These are phyloP conservation scores for Saxidomus purpurata DNA, from an alignment of 1,140 invertebrate genomes.

Conservation along the genomic window DNA sequence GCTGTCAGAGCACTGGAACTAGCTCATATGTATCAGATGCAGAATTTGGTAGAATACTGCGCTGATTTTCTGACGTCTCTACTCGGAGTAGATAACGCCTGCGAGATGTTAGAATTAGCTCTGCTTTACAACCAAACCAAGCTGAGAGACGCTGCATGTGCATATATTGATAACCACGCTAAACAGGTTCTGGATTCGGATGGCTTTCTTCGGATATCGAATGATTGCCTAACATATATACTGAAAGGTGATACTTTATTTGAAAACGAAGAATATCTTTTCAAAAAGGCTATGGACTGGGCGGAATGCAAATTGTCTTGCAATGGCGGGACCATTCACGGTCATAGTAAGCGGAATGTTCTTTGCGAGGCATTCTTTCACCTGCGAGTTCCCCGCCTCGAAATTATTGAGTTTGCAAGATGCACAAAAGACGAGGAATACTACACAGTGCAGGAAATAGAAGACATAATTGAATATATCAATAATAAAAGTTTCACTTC, in stretches of 20 bases:
- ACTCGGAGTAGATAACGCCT: background rate
- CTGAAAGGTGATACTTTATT: background rate
- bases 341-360: background rate
- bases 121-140: background rate
- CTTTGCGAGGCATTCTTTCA: background rate
- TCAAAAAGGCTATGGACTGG: background rate
- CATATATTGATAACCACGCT: background rate
- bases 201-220: background rate
- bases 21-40: background rate
- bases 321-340: background rate
- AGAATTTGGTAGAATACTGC: background rate
- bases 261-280: too few relatives aligned
- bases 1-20: background rate
- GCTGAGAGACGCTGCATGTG: background rate
- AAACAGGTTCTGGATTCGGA: background rate
- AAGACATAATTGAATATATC: too few relatives aligned
- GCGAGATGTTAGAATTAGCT: background rate
- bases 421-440: too few relatives aligned
- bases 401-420: too few relatives aligned
- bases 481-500: too few relatives aligned
- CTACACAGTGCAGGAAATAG: too few relatives aligned
- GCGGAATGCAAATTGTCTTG: background rate
- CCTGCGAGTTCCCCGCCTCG: background rate
- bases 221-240: background rate
- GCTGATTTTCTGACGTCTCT: background rate